These are phyloP conservation scores for Scaptomyza hsui DNA, from an alignment of 1,140 invertebrate genomes.

Conservation along the genomic window DNA sequence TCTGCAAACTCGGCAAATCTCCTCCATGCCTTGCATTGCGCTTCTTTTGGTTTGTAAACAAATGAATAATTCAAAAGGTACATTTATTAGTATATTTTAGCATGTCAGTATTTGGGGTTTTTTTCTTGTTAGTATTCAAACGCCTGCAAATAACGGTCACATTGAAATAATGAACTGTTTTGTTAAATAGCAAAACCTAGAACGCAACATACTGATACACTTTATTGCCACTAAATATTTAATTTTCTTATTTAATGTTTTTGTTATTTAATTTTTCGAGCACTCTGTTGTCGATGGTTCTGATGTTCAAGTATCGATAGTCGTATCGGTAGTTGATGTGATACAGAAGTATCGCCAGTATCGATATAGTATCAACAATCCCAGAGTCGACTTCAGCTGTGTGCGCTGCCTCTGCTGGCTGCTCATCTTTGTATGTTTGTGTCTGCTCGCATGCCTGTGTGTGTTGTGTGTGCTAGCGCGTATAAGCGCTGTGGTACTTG, in stretches of 20 bases:
- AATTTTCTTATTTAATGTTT: no score
- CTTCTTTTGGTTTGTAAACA: slow-evolving; percentile 20
- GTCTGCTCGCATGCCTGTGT: slow-evolving; percentile 20
- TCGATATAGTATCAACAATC: slow-evolving; percentile 50
- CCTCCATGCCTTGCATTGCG: slow-evolving; percentile 9
- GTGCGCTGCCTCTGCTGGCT: slow-evolving; percentile 31
- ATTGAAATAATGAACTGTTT: neutral
- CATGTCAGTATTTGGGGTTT: neutral
- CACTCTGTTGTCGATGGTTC: neutral
- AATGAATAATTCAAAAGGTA: slow-evolving; percentile 15
- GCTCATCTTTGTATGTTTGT: slow-evolving; percentile 44
- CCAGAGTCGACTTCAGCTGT: slow-evolving; percentile 43
- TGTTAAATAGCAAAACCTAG: neutral
- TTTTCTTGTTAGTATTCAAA: slow-evolving; percentile 8
- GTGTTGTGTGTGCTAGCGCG: slow-evolving; percentile 16
- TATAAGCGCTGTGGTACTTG: slow-evolving; percentile 14
- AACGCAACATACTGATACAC: no score
- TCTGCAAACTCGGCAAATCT: slow-evolving; percentile 37
- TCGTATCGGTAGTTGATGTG: slow-evolving; percentile 1
- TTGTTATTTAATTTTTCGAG: no score
- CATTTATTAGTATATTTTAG: neutral
- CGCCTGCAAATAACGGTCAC: neutral
- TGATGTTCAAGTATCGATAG: slow-evolving; percentile 5
- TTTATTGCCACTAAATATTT: neutral
- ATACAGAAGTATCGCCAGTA: neutral